Conservation (phyloP, 2,888 invertebrate genomes). For the Electrophaes corylata region DNA sequence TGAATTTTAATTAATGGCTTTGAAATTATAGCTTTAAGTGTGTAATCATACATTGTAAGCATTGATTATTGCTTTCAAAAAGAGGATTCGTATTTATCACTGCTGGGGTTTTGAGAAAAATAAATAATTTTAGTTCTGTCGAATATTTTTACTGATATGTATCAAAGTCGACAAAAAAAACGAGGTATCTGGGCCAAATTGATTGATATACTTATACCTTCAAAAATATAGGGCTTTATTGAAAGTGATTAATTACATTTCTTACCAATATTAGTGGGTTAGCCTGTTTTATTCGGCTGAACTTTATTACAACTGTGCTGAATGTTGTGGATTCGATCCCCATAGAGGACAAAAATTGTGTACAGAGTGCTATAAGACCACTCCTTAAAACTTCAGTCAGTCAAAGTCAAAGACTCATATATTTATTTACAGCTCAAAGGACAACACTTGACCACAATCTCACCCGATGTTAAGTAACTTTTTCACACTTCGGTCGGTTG, state of each 20-base stretch:
- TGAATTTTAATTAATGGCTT: slow-evolving; percentile 81
- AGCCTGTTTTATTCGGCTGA: no score
- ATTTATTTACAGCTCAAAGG: no score
- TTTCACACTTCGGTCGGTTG: no score
- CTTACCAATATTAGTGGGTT: not conserved
- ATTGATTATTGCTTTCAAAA: slow-evolving; percentile 77
- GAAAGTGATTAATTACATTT: slow-evolving; percentile 11
- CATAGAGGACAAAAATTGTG: no score
- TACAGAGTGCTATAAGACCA: no score
- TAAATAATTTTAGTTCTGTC: slow-evolving; percentile 28
- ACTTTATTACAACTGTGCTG: no score
- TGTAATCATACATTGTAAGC: slow-evolving; percentile 74
- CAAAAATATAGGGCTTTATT: slow-evolving; percentile 5
- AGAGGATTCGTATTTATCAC: slow-evolving; percentile 61
- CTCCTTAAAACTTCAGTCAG: no score
- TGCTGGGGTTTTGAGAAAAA: slow-evolving; percentile 39
- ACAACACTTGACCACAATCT: no score
- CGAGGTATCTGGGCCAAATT: slow-evolving; percentile 16
- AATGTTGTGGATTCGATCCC: no score
- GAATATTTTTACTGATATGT: slow-evolving; percentile 23
- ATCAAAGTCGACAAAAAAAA: slow-evolving; percentile 18
- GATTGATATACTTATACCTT: slow-evolving; percentile 13
- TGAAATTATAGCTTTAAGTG: slow-evolving; percentile 73
- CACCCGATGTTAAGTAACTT: no score
- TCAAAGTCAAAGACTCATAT: no score